Evolutionary conservation across 1,140 invertebrate genomes (phyloP), one percentile per base, ranked within the genome.

Genomic region (Aphidius ervi): DNA sequence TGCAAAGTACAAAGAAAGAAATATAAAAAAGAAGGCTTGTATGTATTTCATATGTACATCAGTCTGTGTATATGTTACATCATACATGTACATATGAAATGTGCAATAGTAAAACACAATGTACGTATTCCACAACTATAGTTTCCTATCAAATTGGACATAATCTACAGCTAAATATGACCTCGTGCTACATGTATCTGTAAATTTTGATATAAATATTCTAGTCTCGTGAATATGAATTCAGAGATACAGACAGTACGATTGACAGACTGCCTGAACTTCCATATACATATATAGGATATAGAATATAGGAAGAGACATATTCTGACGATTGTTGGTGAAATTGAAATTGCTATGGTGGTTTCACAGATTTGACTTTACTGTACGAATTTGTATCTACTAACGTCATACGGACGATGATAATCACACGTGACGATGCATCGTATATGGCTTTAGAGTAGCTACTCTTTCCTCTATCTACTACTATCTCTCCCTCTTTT

Each of bases 391-490:
- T 10, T 68, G 23, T 31, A 31, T 31, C 23, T 31, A 31, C 23
- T 31, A 46, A 6, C 37, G 20, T 39, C 31, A 2, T 9, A 8
- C 8, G 9, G 6, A 72, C 73, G 70, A 70, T 70, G 74, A 78
- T 76, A 76, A 78, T 77, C 70, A 75, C 74, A 74, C 73, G 73
- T 75, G 75, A 70, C 71, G 71, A 69, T 71, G 72, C 68, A 72
- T 73, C 58, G 52, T 59, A 61, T 54, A 41, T 37, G 39, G 40
- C 41, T 60, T 59, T 48, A 46, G 46, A 10, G 37, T 46, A 43
- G 45, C 23, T 8, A 10, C 16, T 16, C 16, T 16, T 16, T 16
- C 16, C 16, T 16, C 16, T 16, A 16, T 16, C 16, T 16, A 16
- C 16, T 4, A n/a, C 9, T 31, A 31, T 31, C 23, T 31, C 2